phyloP scores from a whole-genome alignment of 2,797 vertebrate species.

The Hozukius guyotensis region DNA sequence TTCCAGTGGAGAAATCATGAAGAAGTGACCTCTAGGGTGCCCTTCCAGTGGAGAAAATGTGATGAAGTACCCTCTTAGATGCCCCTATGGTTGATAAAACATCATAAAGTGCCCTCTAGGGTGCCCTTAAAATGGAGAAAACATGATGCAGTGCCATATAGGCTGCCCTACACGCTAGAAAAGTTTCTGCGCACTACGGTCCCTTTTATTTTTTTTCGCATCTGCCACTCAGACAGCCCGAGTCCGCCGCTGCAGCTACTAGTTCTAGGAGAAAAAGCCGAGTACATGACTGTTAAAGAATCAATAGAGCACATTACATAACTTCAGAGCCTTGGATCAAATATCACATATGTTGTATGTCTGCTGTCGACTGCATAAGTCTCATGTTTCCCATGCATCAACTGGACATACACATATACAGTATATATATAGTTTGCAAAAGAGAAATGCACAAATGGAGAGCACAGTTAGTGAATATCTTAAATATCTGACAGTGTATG shows the following conservation, averaged over 20 bases:
- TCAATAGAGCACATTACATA: slow-evolving; percentile 12
- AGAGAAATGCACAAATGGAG: background rate
- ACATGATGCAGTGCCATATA: too few relatives aligned
- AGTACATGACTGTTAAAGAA: slow-evolving; percentile 1
- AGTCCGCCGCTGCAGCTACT: background rate
- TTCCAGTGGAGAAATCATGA: too few relatives aligned
- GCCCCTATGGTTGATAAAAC: too few relatives aligned
- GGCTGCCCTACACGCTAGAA: too few relatives aligned
- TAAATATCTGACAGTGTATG: background rate
- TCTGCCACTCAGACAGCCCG: too few relatives aligned
- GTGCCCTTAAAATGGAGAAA: too few relatives aligned
- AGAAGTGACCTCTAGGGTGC: too few relatives aligned
- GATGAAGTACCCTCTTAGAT: too few relatives aligned
- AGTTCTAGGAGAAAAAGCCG: background rate
- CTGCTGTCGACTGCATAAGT: background rate
- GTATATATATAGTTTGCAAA: background rate
- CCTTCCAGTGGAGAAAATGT: too few relatives aligned
- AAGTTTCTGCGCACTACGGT: too few relatives aligned
- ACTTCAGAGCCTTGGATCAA: background rate
- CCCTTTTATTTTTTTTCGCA: too few relatives aligned
- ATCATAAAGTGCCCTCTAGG: too few relatives aligned
- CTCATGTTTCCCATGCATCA: background rate
- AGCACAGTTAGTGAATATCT: background rate
- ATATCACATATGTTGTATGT: slow-evolving; percentile 19
- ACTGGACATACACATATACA: background rate